Percentiles rank a stretch among this genome's conserved stretches.
Evolutionary conservation across 2,888 invertebrate species (phyloP).

Genomic region (Oxyteleia sp.): DNA sequence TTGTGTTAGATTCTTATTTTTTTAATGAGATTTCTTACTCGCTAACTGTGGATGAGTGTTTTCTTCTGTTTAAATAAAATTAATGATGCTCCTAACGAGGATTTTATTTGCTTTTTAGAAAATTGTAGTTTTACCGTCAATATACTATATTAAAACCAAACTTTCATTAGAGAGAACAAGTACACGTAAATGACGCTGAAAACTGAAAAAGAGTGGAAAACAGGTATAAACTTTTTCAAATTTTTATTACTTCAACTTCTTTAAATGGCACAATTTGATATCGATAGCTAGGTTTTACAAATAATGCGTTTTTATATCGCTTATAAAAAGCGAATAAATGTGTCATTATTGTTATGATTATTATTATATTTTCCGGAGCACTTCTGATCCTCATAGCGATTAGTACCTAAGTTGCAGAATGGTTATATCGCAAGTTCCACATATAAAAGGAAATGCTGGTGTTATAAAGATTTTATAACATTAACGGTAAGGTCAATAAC

Average conservation of each 20-base stretch:
- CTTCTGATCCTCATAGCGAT: conserved; percentile 19
- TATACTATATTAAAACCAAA: conserved; percentile 49
- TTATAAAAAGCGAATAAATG: conserved; percentile 22
- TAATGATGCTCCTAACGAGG: conserved; percentile 55
- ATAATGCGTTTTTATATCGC: conserved; percentile 35
- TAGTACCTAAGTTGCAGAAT: conserved; percentile 24
- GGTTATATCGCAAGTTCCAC: conserved; percentile 10
- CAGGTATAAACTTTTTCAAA: conserved; percentile 64
- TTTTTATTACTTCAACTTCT: conserved; percentile 57
- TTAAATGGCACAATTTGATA: conserved; percentile 47
- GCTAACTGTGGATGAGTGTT: conserved; percentile 9
- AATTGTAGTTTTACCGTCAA: conserved; percentile 60
- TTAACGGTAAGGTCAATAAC: neutral
- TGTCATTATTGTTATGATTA: conserved; percentile 38
- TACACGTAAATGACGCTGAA: conserved; percentile 39
- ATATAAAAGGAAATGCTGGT: neutral
- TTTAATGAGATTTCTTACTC: conserved; percentile 20
- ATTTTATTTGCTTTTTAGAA: conserved; percentile 65
- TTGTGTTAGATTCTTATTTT: conserved; percentile 1
- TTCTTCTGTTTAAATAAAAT: conserved; percentile 51
- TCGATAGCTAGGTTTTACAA: conserved; percentile 52
- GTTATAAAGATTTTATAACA: conserved; percentile 8
- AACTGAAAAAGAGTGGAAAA: conserved; percentile 54
- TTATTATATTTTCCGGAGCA: conserved; percentile 37
- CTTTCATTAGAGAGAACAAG: conserved; percentile 54